These are phyloP conservation scores for Kryptolebias marmoratus DNA, from an alignment of 2,113 vertebrate species.

Conservation along the genomic window DNA sequence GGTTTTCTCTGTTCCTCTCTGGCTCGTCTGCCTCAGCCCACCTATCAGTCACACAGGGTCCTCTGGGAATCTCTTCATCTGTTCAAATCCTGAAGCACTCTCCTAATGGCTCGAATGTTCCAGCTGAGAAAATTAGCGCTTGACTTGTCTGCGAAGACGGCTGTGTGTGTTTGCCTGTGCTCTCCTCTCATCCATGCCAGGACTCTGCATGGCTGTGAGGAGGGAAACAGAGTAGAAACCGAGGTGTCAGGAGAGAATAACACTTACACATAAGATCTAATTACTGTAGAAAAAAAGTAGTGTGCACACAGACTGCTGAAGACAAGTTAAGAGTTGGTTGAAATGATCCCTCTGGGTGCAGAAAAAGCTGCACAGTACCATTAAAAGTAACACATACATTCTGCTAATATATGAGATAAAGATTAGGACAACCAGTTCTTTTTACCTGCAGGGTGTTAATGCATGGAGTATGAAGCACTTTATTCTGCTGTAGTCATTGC, in stretches of 20 bases:
- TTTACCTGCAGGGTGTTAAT: neutral
- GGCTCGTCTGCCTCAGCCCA: slow-evolving; percentile 15
- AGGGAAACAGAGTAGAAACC: slow-evolving; percentile 34
- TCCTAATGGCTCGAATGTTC: slow-evolving; percentile 33
- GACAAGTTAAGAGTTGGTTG: slow-evolving; percentile 1
- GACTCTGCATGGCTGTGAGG: slow-evolving; percentile 14
- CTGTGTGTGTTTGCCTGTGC: slow-evolving; percentile 22
- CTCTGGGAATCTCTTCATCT: slow-evolving; percentile 51
- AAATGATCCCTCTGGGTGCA: slow-evolving; percentile 35
- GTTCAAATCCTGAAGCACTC: slow-evolving; percentile 29
- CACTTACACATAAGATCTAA: slow-evolving; percentile 56
- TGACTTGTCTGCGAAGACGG: neutral
- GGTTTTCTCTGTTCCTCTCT: slow-evolving; percentile 4
- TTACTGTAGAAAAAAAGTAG: slow-evolving; percentile 40
- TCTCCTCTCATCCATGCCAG: slow-evolving; percentile 53
- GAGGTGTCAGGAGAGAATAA: slow-evolving; percentile 52
- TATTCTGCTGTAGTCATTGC: too few species aligned
- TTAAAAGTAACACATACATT: slow-evolving; percentile 10
- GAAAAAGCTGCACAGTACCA: slow-evolving; percentile 22
- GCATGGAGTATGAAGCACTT: neutral
- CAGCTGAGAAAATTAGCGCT: slow-evolving; percentile 44
- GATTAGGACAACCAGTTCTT: neutral
- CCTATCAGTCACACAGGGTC: slow-evolving; percentile 56
- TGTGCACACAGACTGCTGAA: slow-evolving; percentile 14
- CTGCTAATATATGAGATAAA: neutral